Percentiles rank a stretch among this genome's conserved stretches.
Evolutionary conservation across 2,797 vertebrate species (phyloP).

Genomic region (Molossus molossus): DNA sequence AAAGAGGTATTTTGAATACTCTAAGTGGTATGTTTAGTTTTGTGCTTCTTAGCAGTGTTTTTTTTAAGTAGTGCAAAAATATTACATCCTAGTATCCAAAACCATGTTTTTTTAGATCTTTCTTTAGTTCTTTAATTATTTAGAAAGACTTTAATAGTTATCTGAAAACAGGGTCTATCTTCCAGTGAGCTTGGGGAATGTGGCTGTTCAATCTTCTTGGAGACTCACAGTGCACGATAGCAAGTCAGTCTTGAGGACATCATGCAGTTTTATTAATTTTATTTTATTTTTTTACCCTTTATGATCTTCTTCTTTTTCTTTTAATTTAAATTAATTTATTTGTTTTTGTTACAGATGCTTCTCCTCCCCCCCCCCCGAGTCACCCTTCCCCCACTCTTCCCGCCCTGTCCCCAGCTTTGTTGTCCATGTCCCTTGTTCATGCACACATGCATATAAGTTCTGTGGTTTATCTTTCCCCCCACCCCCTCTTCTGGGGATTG

Average conservation of each 20-base stretch:
- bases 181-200: background rate
- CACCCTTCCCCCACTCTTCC: too few species aligned
- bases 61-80: background rate
- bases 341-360: too few species aligned
- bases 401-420: too few species aligned
- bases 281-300: too few species aligned
- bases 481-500: too few species aligned
- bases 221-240: background rate
- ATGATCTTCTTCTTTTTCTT: too few species aligned
- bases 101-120: background rate
- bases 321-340: too few species aligned
- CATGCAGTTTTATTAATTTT: background rate
- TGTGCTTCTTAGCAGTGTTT: background rate
- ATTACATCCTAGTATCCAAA: background rate
- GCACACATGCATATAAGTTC: too few species aligned
- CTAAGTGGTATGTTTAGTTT: conserved; percentile 9
- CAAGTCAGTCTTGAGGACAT: background rate
- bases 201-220: background rate
- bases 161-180: conserved; percentile 28
- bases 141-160: conserved; percentile 54
- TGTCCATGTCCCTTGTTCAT: too few species aligned
- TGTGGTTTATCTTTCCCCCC: too few species aligned
- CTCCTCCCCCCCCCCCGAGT: too few species aligned
- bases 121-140: conserved; percentile 58
- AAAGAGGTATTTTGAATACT: background rate